Percentiles rank a stretch among this genome's conserved stretches.
phyloP scores from a whole-genome alignment of 1,140 invertebrate species.

The Agrypnia vestita region DNA sequence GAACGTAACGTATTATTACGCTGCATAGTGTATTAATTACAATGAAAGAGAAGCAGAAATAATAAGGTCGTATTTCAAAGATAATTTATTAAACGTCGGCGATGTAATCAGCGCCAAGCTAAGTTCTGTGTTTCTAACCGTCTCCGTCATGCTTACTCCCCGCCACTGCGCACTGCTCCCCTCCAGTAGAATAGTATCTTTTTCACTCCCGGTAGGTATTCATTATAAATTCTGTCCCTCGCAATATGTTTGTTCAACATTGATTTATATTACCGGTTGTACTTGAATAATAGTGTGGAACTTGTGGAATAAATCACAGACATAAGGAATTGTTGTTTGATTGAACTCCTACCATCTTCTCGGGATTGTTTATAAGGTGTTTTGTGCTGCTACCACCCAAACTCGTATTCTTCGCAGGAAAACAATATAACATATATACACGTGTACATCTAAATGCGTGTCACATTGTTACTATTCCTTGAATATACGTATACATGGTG shows the following conservation, averaged over 20 bases:
- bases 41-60: no score
- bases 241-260: conserved; percentile 50
- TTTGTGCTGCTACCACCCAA: conserved; percentile 17
- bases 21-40: no score
- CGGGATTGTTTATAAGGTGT: conserved; percentile 40
- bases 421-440: no score
- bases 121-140: no score
- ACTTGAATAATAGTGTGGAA: conserved; percentile 59
- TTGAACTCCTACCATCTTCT: conserved; percentile 47
- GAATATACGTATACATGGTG: no score
- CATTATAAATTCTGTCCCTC: conserved; percentile 39
- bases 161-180: background rate
- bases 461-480: no score
- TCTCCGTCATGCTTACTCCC: background rate
- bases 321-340: conserved; percentile 56
- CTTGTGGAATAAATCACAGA: conserved; percentile 58
- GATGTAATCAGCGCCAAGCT: no score
- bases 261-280: conserved; percentile 57
- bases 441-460: no score
- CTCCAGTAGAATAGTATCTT: conserved; percentile 18
- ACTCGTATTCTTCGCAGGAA: no score
- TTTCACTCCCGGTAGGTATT: conserved; percentile 28
- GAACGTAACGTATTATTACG: no score
- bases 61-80: no score
- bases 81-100: no score